Percentiles rank a stretch among this genome's conserved stretches.
phyloP scores from a whole-genome alignment of 1,140 invertebrate species.

The Formica exsecta region DNA sequence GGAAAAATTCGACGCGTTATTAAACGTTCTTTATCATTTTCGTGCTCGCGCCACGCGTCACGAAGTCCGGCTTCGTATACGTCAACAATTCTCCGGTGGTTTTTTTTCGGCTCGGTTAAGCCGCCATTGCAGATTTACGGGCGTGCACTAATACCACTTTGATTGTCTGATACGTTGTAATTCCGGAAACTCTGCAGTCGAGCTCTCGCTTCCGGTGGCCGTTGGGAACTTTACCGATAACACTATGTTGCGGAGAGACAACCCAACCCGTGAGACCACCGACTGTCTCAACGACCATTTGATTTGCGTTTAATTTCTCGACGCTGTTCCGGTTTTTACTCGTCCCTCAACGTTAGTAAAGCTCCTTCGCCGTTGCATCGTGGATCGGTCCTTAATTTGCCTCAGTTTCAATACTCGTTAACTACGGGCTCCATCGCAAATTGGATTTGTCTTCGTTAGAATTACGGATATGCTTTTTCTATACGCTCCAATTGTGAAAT shows the following conservation, averaged over 20 bases:
- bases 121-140: constrained; percentile 70
- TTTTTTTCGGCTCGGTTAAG: constrained; percentile 52
- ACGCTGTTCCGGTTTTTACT: constrained; percentile 57
- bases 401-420: constrained; percentile 37
- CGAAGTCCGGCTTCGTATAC: constrained; percentile 15
- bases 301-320: constrained; percentile 71
- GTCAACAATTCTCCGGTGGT: constrained; percentile 40
- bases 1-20: constrained; percentile 48
- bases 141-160: constrained; percentile 67
- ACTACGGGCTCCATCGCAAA: constrained; percentile 28
- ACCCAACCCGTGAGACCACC: constrained; percentile 12
- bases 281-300: constrained; percentile 29
- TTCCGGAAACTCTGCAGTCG: constrained; percentile 61
- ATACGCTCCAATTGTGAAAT: not conserved
- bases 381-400: constrained; percentile 47
- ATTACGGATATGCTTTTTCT: not conserved
- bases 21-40: constrained; percentile 56
- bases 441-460: constrained; percentile 32
- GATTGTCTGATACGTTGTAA: constrained; percentile 72
- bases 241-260: constrained; percentile 61
- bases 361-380: constrained; percentile 11
- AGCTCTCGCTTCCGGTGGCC: constrained; percentile 47
- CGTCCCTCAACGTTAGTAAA: constrained; percentile 1
- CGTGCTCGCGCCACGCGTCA: too few relatives aligned
- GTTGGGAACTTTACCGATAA: constrained; percentile 67